These are phyloP conservation scores for Eilema sororculum DNA, from an alignment of 2,888 invertebrate genomes.

Conservation along the genomic window DNA sequence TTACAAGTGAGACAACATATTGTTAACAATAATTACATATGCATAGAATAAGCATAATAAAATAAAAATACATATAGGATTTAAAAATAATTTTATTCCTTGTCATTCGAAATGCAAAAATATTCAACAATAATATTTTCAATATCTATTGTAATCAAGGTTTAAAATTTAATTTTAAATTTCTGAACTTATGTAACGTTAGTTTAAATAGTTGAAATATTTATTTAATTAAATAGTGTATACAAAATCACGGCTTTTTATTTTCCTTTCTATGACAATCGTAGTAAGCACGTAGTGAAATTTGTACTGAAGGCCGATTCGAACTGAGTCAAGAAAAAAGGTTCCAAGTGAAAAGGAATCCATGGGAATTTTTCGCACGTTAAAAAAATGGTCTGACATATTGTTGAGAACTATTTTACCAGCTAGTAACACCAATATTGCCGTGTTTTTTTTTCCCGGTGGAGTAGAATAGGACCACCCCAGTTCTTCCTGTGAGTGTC, in stretches of 20 bases:
- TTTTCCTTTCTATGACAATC: too few relatives aligned
- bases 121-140: not conserved
- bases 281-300: too few relatives aligned
- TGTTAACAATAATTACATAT: not conserved
- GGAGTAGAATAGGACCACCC: too few relatives aligned
- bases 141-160: conserved; percentile 19
- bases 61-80: not conserved
- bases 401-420: too few relatives aligned
- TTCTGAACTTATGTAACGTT: conserved; percentile 33
- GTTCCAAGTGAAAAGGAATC: too few relatives aligned
- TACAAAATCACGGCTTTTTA: conserved; percentile 24
- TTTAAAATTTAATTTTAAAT: conserved; percentile 33
- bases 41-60: not conserved
- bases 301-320: too few relatives aligned
- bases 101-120: conserved; percentile 1
- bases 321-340: too few relatives aligned
- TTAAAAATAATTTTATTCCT: not conserved
- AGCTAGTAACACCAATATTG: too few relatives aligned
- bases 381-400: too few relatives aligned
- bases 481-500: too few relatives aligned
- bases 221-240: conserved; percentile 52
- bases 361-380: too few relatives aligned
- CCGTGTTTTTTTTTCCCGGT: too few relatives aligned
- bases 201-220: conserved; percentile 43
- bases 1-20: not conserved